Conservation (phyloP, 1,140 invertebrate species). For the Araneus ventricosus region DNA sequence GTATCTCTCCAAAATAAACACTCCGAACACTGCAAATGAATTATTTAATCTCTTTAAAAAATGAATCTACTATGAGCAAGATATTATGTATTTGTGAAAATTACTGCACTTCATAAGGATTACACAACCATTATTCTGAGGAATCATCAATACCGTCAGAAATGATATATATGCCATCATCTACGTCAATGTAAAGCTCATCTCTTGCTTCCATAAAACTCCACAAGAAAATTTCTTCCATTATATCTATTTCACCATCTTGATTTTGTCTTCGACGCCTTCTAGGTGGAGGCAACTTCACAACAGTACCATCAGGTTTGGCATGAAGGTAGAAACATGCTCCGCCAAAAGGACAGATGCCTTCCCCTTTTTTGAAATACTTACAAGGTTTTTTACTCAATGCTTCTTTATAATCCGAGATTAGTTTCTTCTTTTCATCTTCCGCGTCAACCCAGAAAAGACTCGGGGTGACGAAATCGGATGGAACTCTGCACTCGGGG, state of each 20-base stretch:
- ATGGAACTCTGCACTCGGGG: slow-evolving; percentile 94
- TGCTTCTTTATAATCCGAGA: slow-evolving; percentile 89
- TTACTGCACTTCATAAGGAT: slow-evolving; percentile 27
- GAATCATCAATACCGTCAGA: slow-evolving; percentile 25
- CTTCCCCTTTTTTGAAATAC: slow-evolving; percentile 90
- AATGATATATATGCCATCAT: slow-evolving; percentile 2
- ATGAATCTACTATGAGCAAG: slow-evolving; percentile 2
- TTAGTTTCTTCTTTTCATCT: slow-evolving; percentile 92
- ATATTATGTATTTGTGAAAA: background rate
- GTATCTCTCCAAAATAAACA: background rate
- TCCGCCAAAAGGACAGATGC: slow-evolving; percentile 95
- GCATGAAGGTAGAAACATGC: slow-evolving; percentile 95
- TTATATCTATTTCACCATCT: slow-evolving; percentile 83
- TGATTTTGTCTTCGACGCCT: slow-evolving; percentile 82
- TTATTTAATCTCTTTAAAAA: background rate
- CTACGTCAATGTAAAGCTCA: slow-evolving; percentile 77
- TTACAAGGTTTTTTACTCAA: slow-evolving; percentile 91
- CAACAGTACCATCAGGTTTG: slow-evolving; percentile 87
- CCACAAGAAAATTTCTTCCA: slow-evolving; percentile 86
- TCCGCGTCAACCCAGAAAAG: slow-evolving; percentile 92
- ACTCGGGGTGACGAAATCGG: slow-evolving; percentile 94
- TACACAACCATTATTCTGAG: slow-evolving; percentile 37
- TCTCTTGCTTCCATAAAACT: slow-evolving; percentile 87
- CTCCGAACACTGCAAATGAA: background rate
- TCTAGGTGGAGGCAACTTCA: slow-evolving; percentile 87